Evolutionary conservation across 2,797 vertebrate species (phyloP), one percentile per base, ranked within the genome.

Genomic region (Dryobates pubescens): DNA sequence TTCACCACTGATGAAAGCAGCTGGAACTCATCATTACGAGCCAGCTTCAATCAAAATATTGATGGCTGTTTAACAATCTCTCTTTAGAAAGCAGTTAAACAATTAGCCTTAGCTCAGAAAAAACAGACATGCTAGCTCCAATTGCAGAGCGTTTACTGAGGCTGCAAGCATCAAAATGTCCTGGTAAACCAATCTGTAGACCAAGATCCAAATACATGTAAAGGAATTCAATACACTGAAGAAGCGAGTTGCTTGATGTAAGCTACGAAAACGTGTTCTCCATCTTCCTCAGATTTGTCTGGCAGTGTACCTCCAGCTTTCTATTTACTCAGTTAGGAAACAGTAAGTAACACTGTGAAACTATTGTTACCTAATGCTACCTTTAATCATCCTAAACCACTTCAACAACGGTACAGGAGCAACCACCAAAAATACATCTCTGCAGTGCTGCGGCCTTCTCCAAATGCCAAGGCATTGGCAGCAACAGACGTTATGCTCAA

Each of bases 331-430:
- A 63, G 36, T 9, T 38, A 47, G 4, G 1, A 34, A 49, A 10
- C 9, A 26, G 7, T 17, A 74, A 75, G 1, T 14, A 76, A n/a
- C 20, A 38, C 4, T 7, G 3, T 29, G 10, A 59, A 63, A 45
- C 4, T 34, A 3, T 24, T 43, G 14, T 12, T 79, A 86, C 17
- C 30, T 27, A 88, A 4, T 26, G 74, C 10, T 4, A 67, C 7
- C n/a, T 79, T 78, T 72, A 27, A 53, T 17, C 6, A 64, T 8
- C 17, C 47, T 67, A 49, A 81, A 34, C 17, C 5, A 19, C 32
- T 34, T 22, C 0, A 32, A 30, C 51, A 64, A 79, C 1, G 0
- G 1, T 7, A 32, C 1, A 0, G 1, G 6, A 72, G 49, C 2
- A 5, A 27, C 26, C 58, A 67, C 43, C 36, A 76, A 81, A 71